A percentile compares a stretch with the other conserved stretches of the same genome.
Evolutionary conservation across 35 echinoderm and acorn worm genomes (phyloP).

Genomic region (Apostichopus parvimensis): DNA sequence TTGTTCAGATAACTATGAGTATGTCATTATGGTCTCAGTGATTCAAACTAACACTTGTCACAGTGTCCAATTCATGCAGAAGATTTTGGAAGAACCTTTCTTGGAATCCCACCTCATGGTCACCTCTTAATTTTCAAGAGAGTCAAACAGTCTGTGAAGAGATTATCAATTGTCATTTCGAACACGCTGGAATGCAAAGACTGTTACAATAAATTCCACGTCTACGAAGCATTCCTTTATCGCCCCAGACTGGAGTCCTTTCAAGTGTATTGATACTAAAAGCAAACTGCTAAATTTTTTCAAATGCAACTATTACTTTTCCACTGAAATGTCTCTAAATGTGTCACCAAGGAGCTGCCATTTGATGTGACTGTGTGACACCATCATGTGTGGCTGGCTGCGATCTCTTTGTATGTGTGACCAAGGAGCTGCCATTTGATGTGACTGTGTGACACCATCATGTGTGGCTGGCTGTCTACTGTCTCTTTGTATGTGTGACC

Average conservation of each 20-base stretch:
- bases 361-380: no score
- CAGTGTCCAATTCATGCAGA: neutral
- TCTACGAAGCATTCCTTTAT: neutral
- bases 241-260: slow-evolving; percentile 14
- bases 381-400: no score
- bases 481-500: no score
- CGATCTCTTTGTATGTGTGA: no score
- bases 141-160: neutral
- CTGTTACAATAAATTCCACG: neutral
- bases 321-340: no score
- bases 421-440: no score
- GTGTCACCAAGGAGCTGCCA: no score
- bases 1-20: no score
- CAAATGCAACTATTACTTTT: no score
- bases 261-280: neutral
- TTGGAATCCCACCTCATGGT: neutral
- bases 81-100: neutral
- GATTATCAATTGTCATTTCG: neutral
- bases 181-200: slow-evolving; percentile 2
- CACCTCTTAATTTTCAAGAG: neutral
- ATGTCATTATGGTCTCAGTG: no score
- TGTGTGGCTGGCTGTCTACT: no score
- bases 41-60: neutral
- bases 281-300: neutral
- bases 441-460: no score